phyloP scores from a whole-genome alignment of 1,140 invertebrate genomes.

The Campoletis sonorensis region DNA sequence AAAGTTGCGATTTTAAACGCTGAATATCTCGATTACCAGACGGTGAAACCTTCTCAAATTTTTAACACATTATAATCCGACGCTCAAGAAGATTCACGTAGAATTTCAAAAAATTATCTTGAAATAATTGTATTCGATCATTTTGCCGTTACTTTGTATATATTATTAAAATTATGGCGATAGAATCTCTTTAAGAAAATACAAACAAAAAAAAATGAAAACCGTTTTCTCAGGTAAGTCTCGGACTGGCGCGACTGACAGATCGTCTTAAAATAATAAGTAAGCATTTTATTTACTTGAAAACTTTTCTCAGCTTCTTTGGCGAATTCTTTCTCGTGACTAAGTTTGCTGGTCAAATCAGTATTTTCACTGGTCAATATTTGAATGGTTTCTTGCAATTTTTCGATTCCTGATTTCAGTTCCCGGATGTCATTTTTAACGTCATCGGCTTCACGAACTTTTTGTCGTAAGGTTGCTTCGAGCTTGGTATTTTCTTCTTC shows the following conservation, averaged over 20 bases:
- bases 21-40: too few relatives aligned
- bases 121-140: too few relatives aligned
- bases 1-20: too few relatives aligned
- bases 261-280: not conserved
- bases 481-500: slow-evolving; percentile 64
- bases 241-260: not conserved
- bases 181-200: too few relatives aligned
- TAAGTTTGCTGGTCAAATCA: slow-evolving; percentile 62
- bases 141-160: too few relatives aligned
- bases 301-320: slow-evolving; percentile 49
- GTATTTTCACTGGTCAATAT: slow-evolving; percentile 67
- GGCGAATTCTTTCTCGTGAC: slow-evolving; percentile 53
- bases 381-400: slow-evolving; percentile 63
- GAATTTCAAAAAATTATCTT: too few relatives aligned
- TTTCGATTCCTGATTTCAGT: slow-evolving; percentile 64
- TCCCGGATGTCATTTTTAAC: slow-evolving; percentile 61
- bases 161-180: too few relatives aligned
- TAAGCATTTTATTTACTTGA: slow-evolving; percentile 26
- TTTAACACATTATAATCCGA: too few relatives aligned
- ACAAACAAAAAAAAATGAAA: too few relatives aligned
- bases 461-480: slow-evolving; percentile 55
- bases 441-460: slow-evolving; percentile 65
- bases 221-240: too few relatives aligned
- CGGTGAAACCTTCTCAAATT: too few relatives aligned
- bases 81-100: too few relatives aligned